Evolutionary conservation across 2,113 vertebrate species (phyloP).

Genomic region (Lynx canadensis): DNA sequence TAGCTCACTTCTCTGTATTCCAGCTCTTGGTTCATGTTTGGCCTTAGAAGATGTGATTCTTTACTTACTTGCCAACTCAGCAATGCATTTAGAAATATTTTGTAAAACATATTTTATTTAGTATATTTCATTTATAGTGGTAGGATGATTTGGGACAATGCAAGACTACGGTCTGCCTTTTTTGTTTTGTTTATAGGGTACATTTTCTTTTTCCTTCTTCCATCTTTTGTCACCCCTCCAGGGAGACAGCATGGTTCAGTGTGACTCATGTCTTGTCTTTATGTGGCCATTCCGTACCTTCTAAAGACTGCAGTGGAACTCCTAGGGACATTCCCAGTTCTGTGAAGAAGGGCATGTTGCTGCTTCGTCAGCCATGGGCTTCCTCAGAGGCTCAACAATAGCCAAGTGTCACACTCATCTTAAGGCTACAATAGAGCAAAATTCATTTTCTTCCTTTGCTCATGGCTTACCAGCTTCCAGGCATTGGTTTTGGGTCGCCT

Average conservation of each 20-base stretch:
- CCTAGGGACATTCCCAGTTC: background rate
- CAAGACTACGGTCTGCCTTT: slow-evolving; percentile 12
- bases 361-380: background rate
- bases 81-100: slow-evolving; percentile 14
- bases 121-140: slow-evolving; percentile 14
- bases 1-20: background rate
- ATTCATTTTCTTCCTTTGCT: slow-evolving; percentile 16
- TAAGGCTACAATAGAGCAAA: background rate
- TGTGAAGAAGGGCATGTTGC: background rate
- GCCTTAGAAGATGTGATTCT: slow-evolving; percentile 22
- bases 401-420: background rate
- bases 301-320: background rate
- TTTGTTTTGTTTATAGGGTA: slow-evolving; percentile 1
- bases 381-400: no score
- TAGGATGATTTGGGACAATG: background rate
- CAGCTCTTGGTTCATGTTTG: slow-evolving; percentile 7
- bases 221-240: background rate
- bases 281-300: background rate
- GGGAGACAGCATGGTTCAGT: background rate
- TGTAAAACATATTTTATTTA: background rate
- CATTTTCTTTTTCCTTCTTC: background rate
- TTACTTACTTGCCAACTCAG: slow-evolving; percentile 3
- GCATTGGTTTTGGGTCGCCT: background rate
- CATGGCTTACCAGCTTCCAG: background rate
- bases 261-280: background rate